Evolutionary conservation across 2,888 invertebrate species (phyloP).

Genomic region (Tricholauxania praeusta): DNA sequence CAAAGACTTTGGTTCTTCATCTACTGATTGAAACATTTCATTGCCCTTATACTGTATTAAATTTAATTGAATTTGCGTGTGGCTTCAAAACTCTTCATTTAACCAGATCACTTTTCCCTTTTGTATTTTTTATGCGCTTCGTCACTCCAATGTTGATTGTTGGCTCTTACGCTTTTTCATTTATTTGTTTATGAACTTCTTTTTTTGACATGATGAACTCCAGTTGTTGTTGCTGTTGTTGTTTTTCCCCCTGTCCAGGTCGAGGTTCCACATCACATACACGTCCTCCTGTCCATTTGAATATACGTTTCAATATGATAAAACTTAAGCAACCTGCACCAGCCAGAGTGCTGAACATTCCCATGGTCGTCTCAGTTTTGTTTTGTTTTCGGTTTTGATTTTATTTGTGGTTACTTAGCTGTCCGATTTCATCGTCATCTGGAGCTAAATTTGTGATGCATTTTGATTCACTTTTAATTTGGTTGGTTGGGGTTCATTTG

Average conservation of each 20-base stretch:
- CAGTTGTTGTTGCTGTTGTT: not conserved
- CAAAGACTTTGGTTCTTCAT: slow-evolving; percentile 36
- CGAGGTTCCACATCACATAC: not conserved
- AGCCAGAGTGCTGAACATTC: not conserved
- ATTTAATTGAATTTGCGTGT: slow-evolving; percentile 62
- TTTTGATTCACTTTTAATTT: slow-evolving; percentile 44
- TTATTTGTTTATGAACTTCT: slow-evolving; percentile 26
- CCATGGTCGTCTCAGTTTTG: not conserved
- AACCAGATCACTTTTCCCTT: not conserved
- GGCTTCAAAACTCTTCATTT: slow-evolving; percentile 42
- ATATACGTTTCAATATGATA: no score
- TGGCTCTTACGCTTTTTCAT: not conserved
- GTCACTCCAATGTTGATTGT: not conserved
- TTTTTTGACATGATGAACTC: slow-evolving; percentile 33
- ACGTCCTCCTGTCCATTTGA: not conserved
- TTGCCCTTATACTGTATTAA: slow-evolving; percentile 5
- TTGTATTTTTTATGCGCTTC: not conserved
- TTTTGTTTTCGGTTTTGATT: not conserved
- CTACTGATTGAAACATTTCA: slow-evolving; percentile 59
- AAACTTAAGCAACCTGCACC: not conserved
- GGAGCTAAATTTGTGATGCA: slow-evolving; percentile 42
- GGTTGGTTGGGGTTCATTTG: slow-evolving; percentile 39
- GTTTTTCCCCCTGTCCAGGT: not conserved
- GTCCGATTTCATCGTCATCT: not conserved
- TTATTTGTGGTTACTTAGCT: slow-evolving; percentile 17